A percentile compares a stretch with the other conserved stretches of the same genome.
These are phyloP conservation scores for Eulimnadia texana DNA, from an alignment of 1,140 invertebrate species.

Conservation along the genomic window DNA sequence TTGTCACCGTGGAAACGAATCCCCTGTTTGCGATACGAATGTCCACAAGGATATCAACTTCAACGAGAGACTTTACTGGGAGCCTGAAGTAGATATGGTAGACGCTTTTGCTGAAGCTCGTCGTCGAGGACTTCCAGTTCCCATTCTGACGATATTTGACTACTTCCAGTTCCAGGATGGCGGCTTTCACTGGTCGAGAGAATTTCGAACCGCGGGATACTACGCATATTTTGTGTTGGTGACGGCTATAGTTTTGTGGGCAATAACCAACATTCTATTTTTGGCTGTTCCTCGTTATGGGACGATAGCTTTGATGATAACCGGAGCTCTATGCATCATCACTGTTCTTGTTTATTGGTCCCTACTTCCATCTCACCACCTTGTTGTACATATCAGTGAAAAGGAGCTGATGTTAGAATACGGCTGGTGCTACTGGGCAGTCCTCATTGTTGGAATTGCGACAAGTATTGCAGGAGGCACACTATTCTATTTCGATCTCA, in stretches of 20 bases:
- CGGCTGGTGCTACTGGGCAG: constrained; percentile 14
- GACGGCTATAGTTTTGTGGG: background rate
- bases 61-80: constrained; percentile 6
- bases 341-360: constrained; percentile 9
- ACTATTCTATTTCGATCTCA: constrained; percentile 5
- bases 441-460: constrained; percentile 4
- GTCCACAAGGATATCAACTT: constrained; percentile 5
- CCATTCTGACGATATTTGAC: constrained; percentile 14
- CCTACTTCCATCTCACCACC: background rate
- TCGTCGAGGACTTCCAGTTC: constrained; percentile 9
- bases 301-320: constrained; percentile 4
- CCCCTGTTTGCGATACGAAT: background rate
- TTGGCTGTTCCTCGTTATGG: constrained; percentile 9
- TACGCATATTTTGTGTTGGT: constrained; percentile 3
- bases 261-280: constrained; percentile 12
- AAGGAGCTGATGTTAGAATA: background rate
- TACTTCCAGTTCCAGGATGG: constrained; percentile 13
- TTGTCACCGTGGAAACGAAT: background rate
- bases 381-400: constrained; percentile 10
- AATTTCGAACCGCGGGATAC: constrained; percentile 8
- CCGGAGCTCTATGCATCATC: background rate
- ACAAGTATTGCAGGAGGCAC: background rate
- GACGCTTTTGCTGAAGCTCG: constrained; percentile 5
- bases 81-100: constrained; percentile 2
- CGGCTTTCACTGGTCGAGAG: constrained; percentile 8